Base-by-base conservation (phyloP, 2,888 invertebrate genomes). In the Melanargia galathea region DNA sequence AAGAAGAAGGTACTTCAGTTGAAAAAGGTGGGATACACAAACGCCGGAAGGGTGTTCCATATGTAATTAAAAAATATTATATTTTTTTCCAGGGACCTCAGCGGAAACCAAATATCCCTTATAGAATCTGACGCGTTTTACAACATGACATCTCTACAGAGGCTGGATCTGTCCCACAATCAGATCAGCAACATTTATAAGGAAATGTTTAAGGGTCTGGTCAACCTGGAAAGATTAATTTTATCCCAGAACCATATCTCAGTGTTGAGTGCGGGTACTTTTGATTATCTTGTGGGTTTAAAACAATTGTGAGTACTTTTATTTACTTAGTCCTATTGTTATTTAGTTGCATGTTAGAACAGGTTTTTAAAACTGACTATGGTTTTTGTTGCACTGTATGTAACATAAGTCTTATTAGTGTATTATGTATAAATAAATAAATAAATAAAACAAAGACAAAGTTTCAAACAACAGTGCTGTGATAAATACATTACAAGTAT, bases 101-200 rank as follows among this genome's bases (percentile, higher is more conserved):
- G 95, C 78, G 94, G 93, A 77, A 97, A 97, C 82, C 93, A 94
- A 72, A 95, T 97, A 77, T 92, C 93, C 49, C 85, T 92, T 18
- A 93, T 97, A 73, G 94, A 95, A 72, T 93, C 94, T 3, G 93
- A 94, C 75, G 95, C 96, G 58, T 97, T 98, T 80, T 92, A 92
- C 70, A 94, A 95, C 79, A 93, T 95, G 74, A 93, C 94, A 13
- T 93, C 94, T 64, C 86, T 97, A n/a, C 94, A 93, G 79, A 85
- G 93, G 55, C 83, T 96, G 68, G 95, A 95, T 79, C 79, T 96
- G 63, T 95, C 95, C 0, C 89, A 92, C 71, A 97, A 97, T 80
- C 93, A 93, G 72, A 93, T 97, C 65, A 93, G 92, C 72, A 90
- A 92, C 72, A 90, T 97, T 52, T 94, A 94, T 74, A 93, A 93